Percentiles rank a stretch among this genome's conserved stretches.
Evolutionary conservation across 2,113 vertebrate species (phyloP).

Genomic region (Semicossyphus pulcher): DNA sequence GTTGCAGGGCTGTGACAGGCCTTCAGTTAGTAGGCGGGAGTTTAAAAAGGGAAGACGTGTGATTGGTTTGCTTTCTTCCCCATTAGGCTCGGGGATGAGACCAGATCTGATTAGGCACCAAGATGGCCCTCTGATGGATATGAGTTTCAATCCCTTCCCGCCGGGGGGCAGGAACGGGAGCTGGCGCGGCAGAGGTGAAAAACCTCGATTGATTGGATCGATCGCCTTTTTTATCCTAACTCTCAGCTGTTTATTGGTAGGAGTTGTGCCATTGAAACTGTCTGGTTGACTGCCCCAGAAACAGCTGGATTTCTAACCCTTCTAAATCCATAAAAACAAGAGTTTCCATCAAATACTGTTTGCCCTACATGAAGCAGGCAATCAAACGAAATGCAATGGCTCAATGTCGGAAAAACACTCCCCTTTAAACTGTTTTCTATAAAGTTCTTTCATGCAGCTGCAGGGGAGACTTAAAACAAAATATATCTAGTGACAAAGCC

Average conservation of each 20-base stretch:
- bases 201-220: conserved; percentile 68
- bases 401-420: background rate
- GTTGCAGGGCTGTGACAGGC: conserved; percentile 47
- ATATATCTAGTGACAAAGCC: background rate
- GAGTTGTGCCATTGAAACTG: conserved; percentile 15
- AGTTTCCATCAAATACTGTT: background rate
- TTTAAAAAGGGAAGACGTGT: conserved; percentile 60
- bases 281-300: conserved; percentile 1
- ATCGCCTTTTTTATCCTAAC: conserved; percentile 48
- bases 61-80: conserved; percentile 80
- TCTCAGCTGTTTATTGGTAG: conserved; percentile 20
- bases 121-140: conserved; percentile 82
- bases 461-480: background rate
- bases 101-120: conserved; percentile 80
- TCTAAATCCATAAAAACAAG: background rate
- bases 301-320: conserved; percentile 2
- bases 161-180: conserved; percentile 78
- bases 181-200: conserved; percentile 82
- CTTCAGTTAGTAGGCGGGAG: conserved; percentile 26
- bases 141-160: conserved; percentile 81
- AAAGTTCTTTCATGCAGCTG: background rate
- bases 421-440: background rate
- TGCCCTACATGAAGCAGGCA: background rate
- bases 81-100: conserved; percentile 78
- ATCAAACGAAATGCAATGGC: background rate